Evolutionary conservation across 2,113 vertebrate species (phyloP), one percentile per base, ranked within the genome.

Genomic region (Salminus brasiliensis): DNA sequence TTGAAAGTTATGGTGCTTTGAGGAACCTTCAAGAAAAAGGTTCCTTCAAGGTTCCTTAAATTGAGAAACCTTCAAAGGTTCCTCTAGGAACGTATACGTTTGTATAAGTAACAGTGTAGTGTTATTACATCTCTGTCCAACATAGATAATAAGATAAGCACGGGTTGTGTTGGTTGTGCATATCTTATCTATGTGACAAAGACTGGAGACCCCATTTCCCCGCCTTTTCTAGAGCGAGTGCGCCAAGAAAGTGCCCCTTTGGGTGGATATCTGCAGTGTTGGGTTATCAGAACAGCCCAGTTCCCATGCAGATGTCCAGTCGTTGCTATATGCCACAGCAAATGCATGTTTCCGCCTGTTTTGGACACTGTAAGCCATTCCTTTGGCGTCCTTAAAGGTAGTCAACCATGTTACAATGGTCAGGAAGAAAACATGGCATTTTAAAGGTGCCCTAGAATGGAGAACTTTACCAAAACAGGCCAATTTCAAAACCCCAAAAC

Each of bases 251-350:
- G 52, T 41, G 62, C 41, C 66, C 34, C 15, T 59, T 32, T 68
- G 32, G 81, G 43, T 71, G 74, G 80, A 74, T 75, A 43, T 88
- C 79, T 80, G 76, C 78, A 75, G 57, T 76, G 76, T 81, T 55
- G 81, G 85, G 79, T 60, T 74, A 66, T 23, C 11, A 70, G 81
- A 71, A 83, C 72, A 62, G 81, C 85, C 86, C 43, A 36, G 47
- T 60, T 4, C 85, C 76, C 86, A 87, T 91, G 91, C 90, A 91
- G 83, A 83, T 84, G 84, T 74, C 76, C 73, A 34, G 86, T 85
- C 76, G n/a, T n/a, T n/a, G n/a, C n/a, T n/a, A 87, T 87, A 81
- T 21, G 74, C 32, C 74, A 81, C 83, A 76, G 43, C 16, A 45
- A 55, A 70, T 65, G n/a, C 15, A 52, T 29, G 8, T 68, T 55